Conservation (phyloP, 2,113 vertebrate genomes). For the Pituophis catenifer region DNA sequence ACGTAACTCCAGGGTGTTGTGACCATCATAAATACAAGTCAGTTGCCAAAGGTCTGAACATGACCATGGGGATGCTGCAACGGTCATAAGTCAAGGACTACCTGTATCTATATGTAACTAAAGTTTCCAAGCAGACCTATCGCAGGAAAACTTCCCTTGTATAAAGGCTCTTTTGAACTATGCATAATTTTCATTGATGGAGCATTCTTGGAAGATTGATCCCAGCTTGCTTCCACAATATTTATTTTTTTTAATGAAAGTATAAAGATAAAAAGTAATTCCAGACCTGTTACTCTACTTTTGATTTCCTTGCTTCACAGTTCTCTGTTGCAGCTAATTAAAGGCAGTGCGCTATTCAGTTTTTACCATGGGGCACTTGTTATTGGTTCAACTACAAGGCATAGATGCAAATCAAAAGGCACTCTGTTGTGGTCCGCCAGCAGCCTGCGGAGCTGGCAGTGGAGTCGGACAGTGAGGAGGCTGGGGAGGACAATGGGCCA, state of each 20-base stretch:
- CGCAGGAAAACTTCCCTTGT: not conserved
- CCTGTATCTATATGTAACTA: not conserved
- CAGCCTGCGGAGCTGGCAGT: no score
- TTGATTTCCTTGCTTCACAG: no score
- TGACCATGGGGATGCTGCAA: no score
- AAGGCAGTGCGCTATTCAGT: not conserved
- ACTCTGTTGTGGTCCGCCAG: not conserved
- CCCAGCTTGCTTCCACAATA: not conserved
- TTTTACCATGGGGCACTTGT: not conserved
- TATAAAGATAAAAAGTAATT: not conserved
- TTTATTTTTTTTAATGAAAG: not conserved
- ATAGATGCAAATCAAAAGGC: not conserved
- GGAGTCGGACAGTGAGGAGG: no score
- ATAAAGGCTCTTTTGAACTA: not conserved
- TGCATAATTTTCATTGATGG: not conserved
- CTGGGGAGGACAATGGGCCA: no score
- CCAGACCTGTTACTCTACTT: not conserved
- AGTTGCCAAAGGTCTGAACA: no score
- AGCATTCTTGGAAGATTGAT: not conserved
- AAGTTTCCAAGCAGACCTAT: not conserved
- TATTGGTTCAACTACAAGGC: not conserved
- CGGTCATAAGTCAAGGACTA: not conserved
- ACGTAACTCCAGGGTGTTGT: fast-evolving
- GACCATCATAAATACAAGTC: no score
- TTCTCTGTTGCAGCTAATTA: not conserved